Base-by-base conservation (phyloP, 2,113 vertebrate species). In the Paramormyrops kingsleyae region DNA sequence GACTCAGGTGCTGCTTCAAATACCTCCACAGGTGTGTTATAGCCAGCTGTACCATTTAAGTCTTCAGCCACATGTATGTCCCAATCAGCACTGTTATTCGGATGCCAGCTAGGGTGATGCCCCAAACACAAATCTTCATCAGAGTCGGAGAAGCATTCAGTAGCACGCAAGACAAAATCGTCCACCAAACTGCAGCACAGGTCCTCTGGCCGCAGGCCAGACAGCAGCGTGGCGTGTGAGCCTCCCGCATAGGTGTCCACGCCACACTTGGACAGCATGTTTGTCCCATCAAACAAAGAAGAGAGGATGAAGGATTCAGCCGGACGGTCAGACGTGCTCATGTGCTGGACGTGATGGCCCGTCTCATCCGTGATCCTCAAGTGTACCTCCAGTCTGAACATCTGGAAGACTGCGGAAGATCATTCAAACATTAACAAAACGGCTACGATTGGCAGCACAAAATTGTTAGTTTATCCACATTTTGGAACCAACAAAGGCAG, bases 321-420 rank as follows among this genome's bases (percentile, higher is more conserved):
- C 0, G 94, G 89, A 87, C 93, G 95, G 2, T 94, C 39, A 0
- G 94, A 85, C 0, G 93, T 87, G 77, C 88, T 93, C 93, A 96
- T 94, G 91, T 95, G 95, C 90, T 96, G 95, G 92, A 96, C 95
- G 93, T 92, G 95, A 24, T 94, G 94, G 27, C 94, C 95, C 0
- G 93, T 92, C 91, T 97, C 95, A 8, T 96, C 96, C 0, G 95
- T 96, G 91, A 97, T 96, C 84, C 95, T 93, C 70, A 97, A 86
- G 52, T 97, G 96, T 27, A 97, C 94, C 87, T 97, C 96, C 27
- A 97, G 95, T 50, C 96, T 86, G 92, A 96, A 96, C 96, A 97
- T 95, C 94, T 97, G 96, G 90, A 97, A 96, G 92, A 97, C 96
- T 96, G 89, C 24, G 91, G n/a, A 70, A 77, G 31, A 50, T 1